Evolutionary conservation across 2,113 vertebrate genomes (phyloP), one percentile per base, ranked within the genome.

Genomic region (Anolis carolinensis): DNA sequence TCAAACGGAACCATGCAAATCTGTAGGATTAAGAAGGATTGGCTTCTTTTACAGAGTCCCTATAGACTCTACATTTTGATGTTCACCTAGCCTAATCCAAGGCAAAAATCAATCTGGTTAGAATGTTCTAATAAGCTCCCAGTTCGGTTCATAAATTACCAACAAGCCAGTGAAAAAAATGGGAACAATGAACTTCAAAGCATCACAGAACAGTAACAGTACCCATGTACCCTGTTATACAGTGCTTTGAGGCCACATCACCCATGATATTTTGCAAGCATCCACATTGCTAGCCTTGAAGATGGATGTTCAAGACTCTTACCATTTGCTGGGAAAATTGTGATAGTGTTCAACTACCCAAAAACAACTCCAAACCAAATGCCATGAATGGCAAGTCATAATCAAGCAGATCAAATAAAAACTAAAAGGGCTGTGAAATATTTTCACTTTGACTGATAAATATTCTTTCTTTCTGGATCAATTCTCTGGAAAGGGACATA

Each of bases 1-100:
- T 39, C 80, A 80, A 68, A 62, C 27, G 44, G 75, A 77, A 34
- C 81, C 71, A 44, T 59, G 23, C 16, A 89, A 85, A 83, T 84
- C 79, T 72, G 76, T 32, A 30, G 48, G 39, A n/a, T 75, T 84
- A 83, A 30, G 32, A 48, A 32, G 39, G 71, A 84, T 75, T 82
- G 44, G 39, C 3, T 44, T 79, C 78, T 80, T 80, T n/a, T 11
- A 39, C 39, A 70, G 9, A 82, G 5, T 74, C 86, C 16, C 83
- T 63, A 27, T 85, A 71, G 55, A 81, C 3, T 1, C 0, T 27
- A 65, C 34, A 32, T 88, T 86, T 79, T 72, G 52, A 83, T 44
- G 23, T 70, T 79, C 67, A 39, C 14, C 71, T 55, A 62, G 71
- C 67, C 84, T 71, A 87, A 85, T 74, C 25, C 32, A 89, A 4